Conservation (phyloP, 1,140 invertebrate genomes). For the Drosophila miranda region DNA sequence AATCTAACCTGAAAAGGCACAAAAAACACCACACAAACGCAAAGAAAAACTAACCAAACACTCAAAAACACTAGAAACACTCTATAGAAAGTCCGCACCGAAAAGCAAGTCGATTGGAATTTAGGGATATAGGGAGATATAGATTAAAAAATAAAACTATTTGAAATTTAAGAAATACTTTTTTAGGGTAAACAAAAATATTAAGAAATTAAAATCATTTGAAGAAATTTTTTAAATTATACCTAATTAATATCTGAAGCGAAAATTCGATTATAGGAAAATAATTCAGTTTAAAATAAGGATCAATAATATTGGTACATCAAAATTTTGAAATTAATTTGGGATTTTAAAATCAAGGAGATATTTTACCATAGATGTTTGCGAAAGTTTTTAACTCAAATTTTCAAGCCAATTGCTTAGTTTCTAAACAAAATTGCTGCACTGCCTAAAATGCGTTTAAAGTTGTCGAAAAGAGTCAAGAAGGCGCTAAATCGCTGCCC, state of each 20-base stretch:
- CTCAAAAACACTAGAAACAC: conserved; percentile 15
- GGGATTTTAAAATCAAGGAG: not conserved
- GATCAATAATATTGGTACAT: too few relatives aligned
- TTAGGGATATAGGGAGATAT: too few relatives aligned
- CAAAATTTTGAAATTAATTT: not conserved
- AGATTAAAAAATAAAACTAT: too few relatives aligned
- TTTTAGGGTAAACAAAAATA: too few relatives aligned
- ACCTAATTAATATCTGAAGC: too few relatives aligned
- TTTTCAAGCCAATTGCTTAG: conserved; percentile 35
- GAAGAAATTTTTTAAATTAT: too few relatives aligned
- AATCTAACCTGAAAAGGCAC: not conserved
- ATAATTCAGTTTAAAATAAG: too few relatives aligned
- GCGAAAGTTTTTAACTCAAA: conserved; percentile 26
- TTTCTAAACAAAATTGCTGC: conserved; percentile 60
- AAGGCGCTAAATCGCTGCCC: conserved; percentile 49
- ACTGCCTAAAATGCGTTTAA: conserved; percentile 61
- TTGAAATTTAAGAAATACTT: too few relatives aligned
- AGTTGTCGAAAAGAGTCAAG: conserved; percentile 43
- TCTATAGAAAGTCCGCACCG: conserved; percentile 16
- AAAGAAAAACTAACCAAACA: conserved; percentile 31
- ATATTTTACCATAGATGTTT: conserved; percentile 3
- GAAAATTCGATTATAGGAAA: too few relatives aligned
- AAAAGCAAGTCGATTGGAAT: conserved; percentile 41
- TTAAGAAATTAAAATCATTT: too few relatives aligned
- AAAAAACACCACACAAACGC: conserved; percentile 4